These are phyloP conservation scores for Parthenolecanium corni DNA, from an alignment of 2,888 invertebrate species.

Conservation along the genomic window DNA sequence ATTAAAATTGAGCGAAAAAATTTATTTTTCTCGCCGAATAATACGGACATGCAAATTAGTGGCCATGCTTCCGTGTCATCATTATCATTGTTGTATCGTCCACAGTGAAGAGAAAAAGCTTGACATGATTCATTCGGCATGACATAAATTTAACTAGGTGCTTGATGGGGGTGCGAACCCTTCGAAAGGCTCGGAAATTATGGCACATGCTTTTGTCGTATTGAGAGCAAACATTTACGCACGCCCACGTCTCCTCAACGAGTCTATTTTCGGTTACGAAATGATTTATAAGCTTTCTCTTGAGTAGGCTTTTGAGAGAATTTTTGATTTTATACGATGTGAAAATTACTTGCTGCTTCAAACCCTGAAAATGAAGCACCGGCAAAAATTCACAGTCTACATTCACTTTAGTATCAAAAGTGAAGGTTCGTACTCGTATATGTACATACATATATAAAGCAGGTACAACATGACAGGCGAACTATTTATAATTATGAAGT, in stretches of 20 bases:
- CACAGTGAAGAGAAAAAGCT: too few relatives aligned
- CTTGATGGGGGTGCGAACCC: background rate
- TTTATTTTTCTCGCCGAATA: background rate
- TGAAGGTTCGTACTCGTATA: too few relatives aligned
- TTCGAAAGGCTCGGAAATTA: constrained; percentile 1
- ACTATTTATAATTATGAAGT: too few relatives aligned
- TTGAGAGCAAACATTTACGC: background rate
- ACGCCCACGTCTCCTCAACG: too few relatives aligned
- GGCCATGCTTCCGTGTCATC: background rate
- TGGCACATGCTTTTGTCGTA: constrained; percentile 14
- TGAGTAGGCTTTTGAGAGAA: background rate
- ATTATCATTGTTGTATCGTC: background rate
- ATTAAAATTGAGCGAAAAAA: background rate
- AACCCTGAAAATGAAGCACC: too few relatives aligned
- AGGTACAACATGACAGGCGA: too few relatives aligned
- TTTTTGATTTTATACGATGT: too few relatives aligned
- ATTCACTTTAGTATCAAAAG: too few relatives aligned
- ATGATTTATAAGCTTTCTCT: background rate
- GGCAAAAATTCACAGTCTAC: too few relatives aligned
- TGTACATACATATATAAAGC: too few relatives aligned
- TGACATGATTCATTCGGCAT: constrained; percentile 11
- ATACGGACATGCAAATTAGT: background rate
- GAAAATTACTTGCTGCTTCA: too few relatives aligned
- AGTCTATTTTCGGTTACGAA: background rate
- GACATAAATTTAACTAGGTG: constrained; percentile 24